Conservation (phyloP, 1,140 invertebrate genomes). For the Drosophila santomea region DNA sequence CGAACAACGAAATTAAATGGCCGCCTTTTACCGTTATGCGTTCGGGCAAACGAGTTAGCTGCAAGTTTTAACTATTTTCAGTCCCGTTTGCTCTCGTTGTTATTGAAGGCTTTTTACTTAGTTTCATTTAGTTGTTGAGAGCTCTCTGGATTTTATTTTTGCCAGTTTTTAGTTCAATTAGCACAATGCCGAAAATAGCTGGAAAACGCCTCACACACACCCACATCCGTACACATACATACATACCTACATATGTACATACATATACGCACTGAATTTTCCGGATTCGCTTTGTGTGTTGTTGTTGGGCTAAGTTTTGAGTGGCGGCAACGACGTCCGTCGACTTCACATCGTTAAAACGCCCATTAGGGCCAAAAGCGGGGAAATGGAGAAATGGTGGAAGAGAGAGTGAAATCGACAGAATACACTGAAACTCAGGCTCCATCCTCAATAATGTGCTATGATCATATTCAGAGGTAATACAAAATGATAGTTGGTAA, state of each 20-base stretch:
- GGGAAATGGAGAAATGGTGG: constrained; percentile 7
- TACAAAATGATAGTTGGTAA: no score
- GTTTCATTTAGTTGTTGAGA: constrained; percentile 59
- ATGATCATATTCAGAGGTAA: no score
- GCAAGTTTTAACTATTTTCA: constrained; percentile 33
- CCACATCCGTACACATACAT: background rate
- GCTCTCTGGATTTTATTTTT: constrained; percentile 37
- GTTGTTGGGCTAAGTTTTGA: constrained; percentile 55
- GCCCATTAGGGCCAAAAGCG: constrained; percentile 54
- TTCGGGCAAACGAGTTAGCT: constrained; percentile 15
- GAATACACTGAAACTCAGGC: constrained; percentile 2
- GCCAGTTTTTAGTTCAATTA: constrained; percentile 74
- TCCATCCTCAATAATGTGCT: no score
- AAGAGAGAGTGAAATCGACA: constrained; percentile 10
- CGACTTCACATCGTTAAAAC: constrained; percentile 75
- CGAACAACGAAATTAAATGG: constrained; percentile 71
- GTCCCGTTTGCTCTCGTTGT: constrained; percentile 13
- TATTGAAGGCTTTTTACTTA: constrained; percentile 73
- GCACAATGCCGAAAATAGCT: constrained; percentile 59
- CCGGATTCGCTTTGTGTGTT: constrained; percentile 40
- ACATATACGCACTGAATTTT: constrained; percentile 25
- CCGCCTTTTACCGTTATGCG: constrained; percentile 60
- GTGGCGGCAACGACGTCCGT: constrained; percentile 61
- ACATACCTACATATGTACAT: constrained; percentile 11
- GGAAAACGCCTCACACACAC: constrained; percentile 18